Percentiles rank a stretch among this genome's conserved stretches.
phyloP scores from a whole-genome alignment of 2,113 vertebrate genomes.

The Melanostigma gelatinosum region DNA sequence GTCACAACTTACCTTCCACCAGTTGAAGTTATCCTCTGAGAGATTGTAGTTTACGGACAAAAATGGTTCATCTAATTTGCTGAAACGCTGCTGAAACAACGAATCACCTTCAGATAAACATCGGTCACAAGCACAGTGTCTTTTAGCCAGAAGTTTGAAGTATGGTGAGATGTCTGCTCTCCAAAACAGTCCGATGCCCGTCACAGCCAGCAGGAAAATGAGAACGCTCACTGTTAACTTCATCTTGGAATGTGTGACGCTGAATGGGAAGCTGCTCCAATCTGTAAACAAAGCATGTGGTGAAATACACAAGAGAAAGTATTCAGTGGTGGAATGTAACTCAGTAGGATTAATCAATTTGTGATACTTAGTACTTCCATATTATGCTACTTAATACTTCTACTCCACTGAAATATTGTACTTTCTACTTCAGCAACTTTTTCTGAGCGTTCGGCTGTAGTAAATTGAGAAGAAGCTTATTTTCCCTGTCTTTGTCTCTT shows the following conservation, averaged over 20 bases:
- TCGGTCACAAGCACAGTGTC: neutral
- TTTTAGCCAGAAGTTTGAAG: rapidly evolving
- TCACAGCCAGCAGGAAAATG: neutral
- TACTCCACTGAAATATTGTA: too few species aligned
- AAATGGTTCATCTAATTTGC: slow-evolving; percentile 32
- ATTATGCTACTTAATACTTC: too few species aligned
- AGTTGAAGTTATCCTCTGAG: slow-evolving; percentile 14
- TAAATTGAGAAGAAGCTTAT: too few species aligned
- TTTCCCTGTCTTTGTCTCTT: too few species aligned
- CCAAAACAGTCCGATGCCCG: neutral
- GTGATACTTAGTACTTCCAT: too few species aligned
- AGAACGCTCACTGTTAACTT: neutral
- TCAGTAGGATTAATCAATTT: neutral
- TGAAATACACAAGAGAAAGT: neutral
- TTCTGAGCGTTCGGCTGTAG: too few species aligned
- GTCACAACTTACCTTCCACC: slow-evolving; percentile 60
- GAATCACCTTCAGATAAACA: neutral
- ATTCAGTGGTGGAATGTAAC: neutral
- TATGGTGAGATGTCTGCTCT: neutral
- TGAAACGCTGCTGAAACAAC: neutral
- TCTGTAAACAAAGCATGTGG: neutral
- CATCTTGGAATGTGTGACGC: neutral
- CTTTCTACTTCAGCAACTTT: too few species aligned
- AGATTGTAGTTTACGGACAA: neutral
- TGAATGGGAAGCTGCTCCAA: neutral